Conservation (phyloP, 2,888 invertebrate species). For the Polymixis lichenea region DNA sequence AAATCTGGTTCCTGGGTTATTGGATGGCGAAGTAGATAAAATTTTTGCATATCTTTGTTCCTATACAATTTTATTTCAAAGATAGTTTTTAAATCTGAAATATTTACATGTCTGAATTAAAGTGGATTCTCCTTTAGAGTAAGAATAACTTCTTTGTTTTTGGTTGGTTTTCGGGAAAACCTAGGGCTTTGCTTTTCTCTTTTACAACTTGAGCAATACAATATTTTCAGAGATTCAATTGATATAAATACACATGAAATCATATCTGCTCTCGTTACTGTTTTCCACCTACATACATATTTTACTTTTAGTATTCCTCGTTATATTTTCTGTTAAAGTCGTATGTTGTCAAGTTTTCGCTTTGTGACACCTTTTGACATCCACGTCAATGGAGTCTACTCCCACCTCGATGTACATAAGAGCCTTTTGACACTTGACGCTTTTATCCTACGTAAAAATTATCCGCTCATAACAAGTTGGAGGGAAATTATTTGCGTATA, state of each 20-base stretch:
- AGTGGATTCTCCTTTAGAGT: not conserved
- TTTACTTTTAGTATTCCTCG: not conserved
- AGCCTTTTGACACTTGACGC: conserved; percentile 29
- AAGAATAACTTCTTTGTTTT: not conserved
- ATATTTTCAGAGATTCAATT: no score
- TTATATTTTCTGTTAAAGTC: conserved; percentile 23
- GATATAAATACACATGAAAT: not conserved
- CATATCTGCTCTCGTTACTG: not conserved
- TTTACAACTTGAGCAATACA: not conserved
- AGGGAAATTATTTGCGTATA: conserved; percentile 14
- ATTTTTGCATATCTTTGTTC: conserved; percentile 29
- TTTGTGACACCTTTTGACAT: conserved; percentile 40
- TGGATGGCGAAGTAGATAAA: conserved; percentile 22
- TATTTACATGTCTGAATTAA: conserved; percentile 7
- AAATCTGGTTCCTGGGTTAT: conserved; percentile 37
- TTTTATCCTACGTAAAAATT: conserved; percentile 37
- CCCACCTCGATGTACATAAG: conserved; percentile 3
- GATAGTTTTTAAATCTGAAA: conserved; percentile 7
- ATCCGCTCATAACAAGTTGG: conserved; percentile 13
- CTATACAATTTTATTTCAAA: conserved; percentile 17
- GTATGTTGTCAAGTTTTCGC: conserved; percentile 22
- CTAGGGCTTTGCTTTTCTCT: not conserved
- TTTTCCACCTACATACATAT: not conserved
- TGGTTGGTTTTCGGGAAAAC: not conserved
- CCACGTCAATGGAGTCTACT: conserved; percentile 35